Base-by-base conservation (phyloP, 1,140 invertebrate species). In the Drosophila lacteicornis region DNA sequence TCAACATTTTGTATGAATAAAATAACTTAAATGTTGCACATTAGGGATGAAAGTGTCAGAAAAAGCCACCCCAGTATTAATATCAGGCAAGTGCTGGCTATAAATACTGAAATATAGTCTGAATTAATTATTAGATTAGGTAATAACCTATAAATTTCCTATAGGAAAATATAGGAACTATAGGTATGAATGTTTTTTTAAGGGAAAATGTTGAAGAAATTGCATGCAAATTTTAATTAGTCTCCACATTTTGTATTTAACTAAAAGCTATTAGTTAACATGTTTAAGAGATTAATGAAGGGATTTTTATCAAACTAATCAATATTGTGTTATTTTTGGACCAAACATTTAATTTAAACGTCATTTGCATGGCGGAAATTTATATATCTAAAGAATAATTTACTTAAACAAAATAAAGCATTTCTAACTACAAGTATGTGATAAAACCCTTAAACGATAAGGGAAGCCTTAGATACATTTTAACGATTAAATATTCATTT, bases 1-100 rank as follows among this genome's bases (percentile, higher is more conserved):
- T 79, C 82, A 71, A 60, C 74, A 75, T 67, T 82, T 75, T 68
- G 58, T 66, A 75, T 63, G 49, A 65, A 50, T 65, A 38, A 87
- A 70, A 40, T 57, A 71, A 33, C 8, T n/a, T 46, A 13, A 71
- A 65, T 68, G 73, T 79, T 68, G 69, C 30, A 40, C 59, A 15
- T 47, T n/a, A 42, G 40, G 36, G 49, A 46, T 36, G 43, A 27
- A 53, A 70, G 59, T 71, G 56, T 30, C n/a, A 57, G 40, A n/a
- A 33, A 13, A 55, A 27, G 6, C 6, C n/a, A 47, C 36, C 30
- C 40, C 6, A 19, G 15, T 1, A 19, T 0, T 36, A 38, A 38
- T 1, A 22, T 33, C 30, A 33, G 8, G 7, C 30, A 15, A 22
- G 3, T 22, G 30, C 2, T 55, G 51, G 2, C 19, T 0, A 6